These are phyloP conservation scores for Drosophila lacertosa DNA, from an alignment of 1,140 invertebrate species.

Conservation along the genomic window DNA sequence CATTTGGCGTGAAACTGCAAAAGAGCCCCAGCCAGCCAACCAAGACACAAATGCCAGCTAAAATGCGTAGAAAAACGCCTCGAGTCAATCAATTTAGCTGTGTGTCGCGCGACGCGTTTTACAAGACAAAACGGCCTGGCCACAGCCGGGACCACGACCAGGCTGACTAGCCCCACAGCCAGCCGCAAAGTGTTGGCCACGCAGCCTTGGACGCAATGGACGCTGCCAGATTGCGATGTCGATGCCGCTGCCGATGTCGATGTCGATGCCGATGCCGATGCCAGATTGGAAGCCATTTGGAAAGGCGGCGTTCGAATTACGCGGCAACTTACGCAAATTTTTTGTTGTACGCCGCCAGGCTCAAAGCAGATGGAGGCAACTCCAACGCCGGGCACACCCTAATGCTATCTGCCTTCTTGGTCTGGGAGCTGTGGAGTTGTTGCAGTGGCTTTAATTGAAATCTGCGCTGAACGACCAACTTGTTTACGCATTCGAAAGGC, in stretches of 20 bases:
- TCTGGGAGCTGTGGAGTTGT: slow-evolving; percentile 29
- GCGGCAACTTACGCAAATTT: slow-evolving; percentile 75
- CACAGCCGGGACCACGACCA: slow-evolving; percentile 10
- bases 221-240: slow-evolving; percentile 57
- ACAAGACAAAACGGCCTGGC: slow-evolving; percentile 8
- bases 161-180: slow-evolving; percentile 20
- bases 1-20: slow-evolving; percentile 76
- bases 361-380: slow-evolving; percentile 46
- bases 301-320: slow-evolving; percentile 70
- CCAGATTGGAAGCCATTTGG: slow-evolving; percentile 72
- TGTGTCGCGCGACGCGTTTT: slow-evolving; percentile 40
- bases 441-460: slow-evolving; percentile 70
- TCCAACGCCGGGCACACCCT: slow-evolving; percentile 64
- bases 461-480: slow-evolving; percentile 62
- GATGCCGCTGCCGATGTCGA: slow-evolving; percentile 37
- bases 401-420: slow-evolving; percentile 50
- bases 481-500: slow-evolving; percentile 80
- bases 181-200: slow-evolving; percentile 35
- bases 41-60: slow-evolving; percentile 6
- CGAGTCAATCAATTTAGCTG: slow-evolving; percentile 74
- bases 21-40: slow-evolving; percentile 24
- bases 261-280: slow-evolving; percentile 30
- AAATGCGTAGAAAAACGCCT: slow-evolving; percentile 78
- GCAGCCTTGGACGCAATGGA: slow-evolving; percentile 41
- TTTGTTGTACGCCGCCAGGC: slow-evolving; percentile 42